Evolutionary conservation across 2,113 vertebrate genomes (phyloP), one percentile per base, ranked within the genome.

Genomic region (Dolichotis patagonum): DNA sequence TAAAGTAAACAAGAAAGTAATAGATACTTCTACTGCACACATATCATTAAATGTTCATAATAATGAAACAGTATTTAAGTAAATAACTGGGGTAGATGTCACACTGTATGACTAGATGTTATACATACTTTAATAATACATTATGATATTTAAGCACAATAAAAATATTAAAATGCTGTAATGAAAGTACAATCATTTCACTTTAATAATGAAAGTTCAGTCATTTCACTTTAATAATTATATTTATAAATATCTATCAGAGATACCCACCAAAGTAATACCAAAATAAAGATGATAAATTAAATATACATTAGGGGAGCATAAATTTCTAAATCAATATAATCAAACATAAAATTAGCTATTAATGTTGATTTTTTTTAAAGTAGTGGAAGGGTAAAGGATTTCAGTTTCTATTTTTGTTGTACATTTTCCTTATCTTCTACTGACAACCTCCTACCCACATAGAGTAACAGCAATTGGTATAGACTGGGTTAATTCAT

Each of bases 361-460:
- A 95, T 87, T 91, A 52, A 63, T 90, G 49, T 19, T 69, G 41
- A 82, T 69, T 84, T 89, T 89, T 82, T 32, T 43, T 82, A 35
- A 89, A 75, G 46, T 38, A 12, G 4, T 46, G 67, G 24, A 71
- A 95, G 2, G 30, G 11, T 16, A 82, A 81, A 35, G 13, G 4
- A 0, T 71, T 93, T n/a, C 4, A 38, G 41, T 67, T 75, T 17
- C 14, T 46, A 52, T 73, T 63, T 19, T 49, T 43, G 11, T 52
- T 46, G 14, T 38, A 9, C 49, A 26, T 60, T 92, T 92, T 90
- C 5, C 81, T 93, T 49, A 88, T 88, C 7, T 87, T 90, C 7
- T 87, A 12, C 1, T 75, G 28, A n/a, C 75, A 73, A 78, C 9
- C 6, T 63, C 2, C 85, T 58, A 63, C 65, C 38, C 32, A 90